Evolutionary conservation across 2,113 vertebrate genomes (phyloP).

Genomic region (Caranx melampygus): DNA sequence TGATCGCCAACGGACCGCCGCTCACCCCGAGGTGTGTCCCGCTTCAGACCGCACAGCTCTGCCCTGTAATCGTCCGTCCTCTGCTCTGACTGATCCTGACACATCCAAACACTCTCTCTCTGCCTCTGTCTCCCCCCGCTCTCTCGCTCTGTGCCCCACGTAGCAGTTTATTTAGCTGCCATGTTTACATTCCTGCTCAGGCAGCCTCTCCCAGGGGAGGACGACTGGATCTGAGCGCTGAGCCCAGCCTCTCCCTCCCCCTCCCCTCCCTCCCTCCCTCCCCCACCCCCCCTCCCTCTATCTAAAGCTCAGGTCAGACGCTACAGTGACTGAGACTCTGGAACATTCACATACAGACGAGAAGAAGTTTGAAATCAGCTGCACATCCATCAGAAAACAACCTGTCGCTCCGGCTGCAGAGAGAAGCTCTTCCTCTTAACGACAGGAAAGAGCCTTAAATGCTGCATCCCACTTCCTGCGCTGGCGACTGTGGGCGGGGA

Average conservation of each 20-base stretch:
- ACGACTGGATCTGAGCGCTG: constrained; percentile 56
- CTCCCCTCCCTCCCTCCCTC: no score
- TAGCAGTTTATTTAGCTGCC: constrained; percentile 79
- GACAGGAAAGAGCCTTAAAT: no score
- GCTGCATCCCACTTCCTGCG: no score
- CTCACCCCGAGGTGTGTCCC: constrained; percentile 2
- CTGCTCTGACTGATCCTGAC: constrained; percentile 35
- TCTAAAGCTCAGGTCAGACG: constrained; percentile 22
- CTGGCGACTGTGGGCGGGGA: constrained; percentile 30
- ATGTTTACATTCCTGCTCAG: constrained; percentile 83
- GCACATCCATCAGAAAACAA: neutral
- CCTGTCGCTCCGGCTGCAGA: neutral
- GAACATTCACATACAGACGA: neutral
- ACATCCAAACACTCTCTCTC: constrained; percentile 26
- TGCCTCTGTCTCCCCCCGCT: constrained; percentile 10
- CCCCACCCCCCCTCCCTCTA: constrained; percentile 6
- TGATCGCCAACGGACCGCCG: constrained; percentile 22
- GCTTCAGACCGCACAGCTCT: constrained; percentile 30
- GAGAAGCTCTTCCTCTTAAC: neutral
- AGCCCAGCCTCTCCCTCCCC: constrained; percentile 22
- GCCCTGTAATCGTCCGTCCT: constrained; percentile 26
- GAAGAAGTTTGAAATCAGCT: neutral
- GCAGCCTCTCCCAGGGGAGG: constrained; percentile 72
- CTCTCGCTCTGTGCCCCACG: constrained; percentile 34
- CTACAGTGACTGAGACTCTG: constrained; percentile 3